Conservation (phyloP, 2,113 vertebrate genomes). For the Empidonax alnorum region DNA sequence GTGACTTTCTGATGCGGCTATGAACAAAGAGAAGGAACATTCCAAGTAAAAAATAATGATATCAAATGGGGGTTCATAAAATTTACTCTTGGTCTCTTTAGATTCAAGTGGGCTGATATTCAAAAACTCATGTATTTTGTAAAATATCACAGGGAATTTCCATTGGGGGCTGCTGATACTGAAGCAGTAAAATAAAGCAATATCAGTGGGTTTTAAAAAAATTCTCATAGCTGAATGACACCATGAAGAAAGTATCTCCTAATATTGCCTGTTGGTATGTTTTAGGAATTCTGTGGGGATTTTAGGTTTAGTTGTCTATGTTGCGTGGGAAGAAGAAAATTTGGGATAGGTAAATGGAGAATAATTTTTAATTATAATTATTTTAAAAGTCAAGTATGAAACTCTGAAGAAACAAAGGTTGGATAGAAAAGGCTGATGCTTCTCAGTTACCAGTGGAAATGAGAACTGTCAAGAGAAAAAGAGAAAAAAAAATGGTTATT, state of each 20-base stretch:
- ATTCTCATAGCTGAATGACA: neutral
- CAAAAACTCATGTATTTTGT: neutral
- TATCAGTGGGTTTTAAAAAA: neutral
- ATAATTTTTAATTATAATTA: neutral
- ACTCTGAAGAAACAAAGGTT: neutral
- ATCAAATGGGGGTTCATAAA: neutral
- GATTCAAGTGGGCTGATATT: neutral
- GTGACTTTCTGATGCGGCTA: neutral
- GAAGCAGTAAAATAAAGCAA: neutral
- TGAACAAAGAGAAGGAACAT: neutral
- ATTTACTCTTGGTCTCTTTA: neutral
- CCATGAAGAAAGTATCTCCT: neutral
- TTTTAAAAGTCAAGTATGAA: neutral
- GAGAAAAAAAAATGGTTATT: neutral
- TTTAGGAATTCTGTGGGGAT: neutral
- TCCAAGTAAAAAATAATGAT: accelerated
- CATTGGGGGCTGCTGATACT: neutral
- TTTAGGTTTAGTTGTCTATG: neutral
- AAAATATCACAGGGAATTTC: neutral
- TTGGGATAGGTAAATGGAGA: neutral
- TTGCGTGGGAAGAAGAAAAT: neutral
- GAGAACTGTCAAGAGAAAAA: neutral
- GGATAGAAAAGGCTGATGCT: neutral
- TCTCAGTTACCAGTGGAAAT: neutral
- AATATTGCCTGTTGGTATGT: neutral